Evolutionary conservation across 2,888 invertebrate genomes (phyloP), one percentile per base, ranked within the genome.

Genomic region (Mythimna pallens): DNA sequence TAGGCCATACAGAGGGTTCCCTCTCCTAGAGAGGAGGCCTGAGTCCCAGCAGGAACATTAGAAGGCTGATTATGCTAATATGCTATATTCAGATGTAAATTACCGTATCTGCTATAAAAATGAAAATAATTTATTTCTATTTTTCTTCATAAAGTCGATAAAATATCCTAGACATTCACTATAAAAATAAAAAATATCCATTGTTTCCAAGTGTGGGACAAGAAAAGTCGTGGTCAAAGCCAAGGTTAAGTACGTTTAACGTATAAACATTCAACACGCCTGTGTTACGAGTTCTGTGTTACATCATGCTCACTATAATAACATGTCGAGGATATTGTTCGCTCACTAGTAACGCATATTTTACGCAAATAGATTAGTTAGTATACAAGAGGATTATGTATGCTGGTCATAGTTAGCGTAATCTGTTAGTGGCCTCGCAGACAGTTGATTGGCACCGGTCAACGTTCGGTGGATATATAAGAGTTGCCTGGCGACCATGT

Each of bases 121-220:
- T 25, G n/a, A 22, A n/a, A 20, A 10, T 1, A 34, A 25, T 22
- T 52, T 14, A 9, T 47, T 1, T 25, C n/a, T 40, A 22, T 43
- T 55, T 55, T 17, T 25, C 25, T 7, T 55, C 25, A 3, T 14
- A 25, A 2, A 3, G 14, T 55, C 14, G 2, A 43, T 22, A 20
- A n/a, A 63, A 30, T 40, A 30, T 43, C 14, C 22, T 14, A 34
- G 6, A 14, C n/a, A 14, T 47, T 8, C 10, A 20, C 1, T 3
- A 67, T 25, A 17, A 12, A 17, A 40, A 3, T 36, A 17, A 50
- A 58, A n/a, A 30, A 34, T 22, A 59, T 2, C 14, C 52, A 70
- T 54, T 70, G 71, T 70, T 52, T 71, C 43, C 43, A 70, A 34
- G 43, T 8, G 70, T 43, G 59, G 34, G 52, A 22, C 34, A 72